Base-by-base conservation (phyloP, 2,797 vertebrate genomes). In the Notoglanidium macrostoma region DNA sequence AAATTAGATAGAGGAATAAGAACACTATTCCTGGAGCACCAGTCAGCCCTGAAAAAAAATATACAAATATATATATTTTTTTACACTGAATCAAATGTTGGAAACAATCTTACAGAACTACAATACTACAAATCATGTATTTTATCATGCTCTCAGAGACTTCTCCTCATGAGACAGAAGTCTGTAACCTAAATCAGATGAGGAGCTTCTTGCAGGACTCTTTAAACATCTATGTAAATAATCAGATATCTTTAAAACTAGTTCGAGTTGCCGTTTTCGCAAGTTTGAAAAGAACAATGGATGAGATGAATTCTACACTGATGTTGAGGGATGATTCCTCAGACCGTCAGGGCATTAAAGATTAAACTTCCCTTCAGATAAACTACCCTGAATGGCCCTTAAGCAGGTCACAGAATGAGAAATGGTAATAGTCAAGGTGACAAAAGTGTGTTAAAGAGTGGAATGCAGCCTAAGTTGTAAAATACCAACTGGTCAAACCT, bases 1-100 rank as follows among this genome's bases (percentile, higher is more conserved):
- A 85, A 89, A 88, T 51, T 61, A 86, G 76, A 40, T 40, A 40
- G 35, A 1, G 23, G 44, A 70, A 88, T 82, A 86, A 51, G 32
- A 88, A 74, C 55, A 86, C 55, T 57, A 59, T 63, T 63, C 73
- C 40, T 23, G 40, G 32, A 84, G 73, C 63, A 87, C 73, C 63
- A 72, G 73, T 51, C 83, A 85, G 32, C 76, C 87, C 76, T 81
- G 87, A 88, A 81, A 44, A 40, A n/a, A 77, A 11, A n/a, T n/a
- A n/a, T n/a, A n/a, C n/a, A n/a, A n/a, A n/a, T n/a, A n/a, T n/a
- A n/a, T n/a, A n/a, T n/a, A n/a, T n/a, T 44, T n/a, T 32, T 57
- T 57, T 14, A 54, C 21, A 54, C 54, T 23, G 12, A 44, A 67
- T 19, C 35, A 32, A 15, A 82, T 35, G 51, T 12, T 76, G 70